These are phyloP conservation scores for Dorcus hopei DNA, from an alignment of 2,888 invertebrate species.

Conservation along the genomic window DNA sequence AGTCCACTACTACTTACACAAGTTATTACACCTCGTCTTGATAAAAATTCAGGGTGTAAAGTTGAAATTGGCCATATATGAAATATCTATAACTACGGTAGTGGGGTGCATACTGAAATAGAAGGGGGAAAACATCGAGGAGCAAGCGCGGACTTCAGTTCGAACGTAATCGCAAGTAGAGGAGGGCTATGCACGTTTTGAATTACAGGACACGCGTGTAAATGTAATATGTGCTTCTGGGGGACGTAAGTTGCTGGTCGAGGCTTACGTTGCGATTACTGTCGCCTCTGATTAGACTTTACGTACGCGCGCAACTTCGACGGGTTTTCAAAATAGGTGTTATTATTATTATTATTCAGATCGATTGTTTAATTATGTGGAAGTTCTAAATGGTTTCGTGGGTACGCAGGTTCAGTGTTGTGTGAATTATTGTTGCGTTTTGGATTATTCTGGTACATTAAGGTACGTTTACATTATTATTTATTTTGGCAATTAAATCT, in stretches of 20 bases:
- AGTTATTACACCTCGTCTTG: constrained; percentile 11
- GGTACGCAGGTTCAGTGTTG: constrained; percentile 31
- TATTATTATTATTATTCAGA: constrained; percentile 14
- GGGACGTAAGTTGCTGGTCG: constrained; percentile 2
- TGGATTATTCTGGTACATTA: constrained; percentile 33
- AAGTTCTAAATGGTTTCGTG: constrained; percentile 25
- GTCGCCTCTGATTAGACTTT: background rate
- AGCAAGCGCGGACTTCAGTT: constrained; percentile 33
- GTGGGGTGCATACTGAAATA: constrained; percentile 27
- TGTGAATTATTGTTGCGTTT: constrained; percentile 29
- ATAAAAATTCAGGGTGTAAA: constrained; percentile 22
- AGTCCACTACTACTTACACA: constrained; percentile 1
- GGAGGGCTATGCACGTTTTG: constrained; percentile 16
- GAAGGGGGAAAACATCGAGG: constrained; percentile 25
- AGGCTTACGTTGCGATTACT: constrained; percentile 5
- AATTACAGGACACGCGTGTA: constrained; percentile 17
- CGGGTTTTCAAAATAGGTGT: background rate
- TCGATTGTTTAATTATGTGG: constrained; percentile 28
- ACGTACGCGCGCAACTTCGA: background rate
- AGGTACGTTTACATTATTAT: constrained; percentile 22
- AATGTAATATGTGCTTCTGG: constrained; percentile 13
- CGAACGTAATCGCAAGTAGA: constrained; percentile 20
- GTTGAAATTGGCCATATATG: constrained; percentile 31
- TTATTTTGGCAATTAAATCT: no score
- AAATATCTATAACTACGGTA: constrained; percentile 32